These are phyloP conservation scores for Chinchilla lanigera DNA, from an alignment of 2,113 vertebrate species.

Conservation along the genomic window DNA sequence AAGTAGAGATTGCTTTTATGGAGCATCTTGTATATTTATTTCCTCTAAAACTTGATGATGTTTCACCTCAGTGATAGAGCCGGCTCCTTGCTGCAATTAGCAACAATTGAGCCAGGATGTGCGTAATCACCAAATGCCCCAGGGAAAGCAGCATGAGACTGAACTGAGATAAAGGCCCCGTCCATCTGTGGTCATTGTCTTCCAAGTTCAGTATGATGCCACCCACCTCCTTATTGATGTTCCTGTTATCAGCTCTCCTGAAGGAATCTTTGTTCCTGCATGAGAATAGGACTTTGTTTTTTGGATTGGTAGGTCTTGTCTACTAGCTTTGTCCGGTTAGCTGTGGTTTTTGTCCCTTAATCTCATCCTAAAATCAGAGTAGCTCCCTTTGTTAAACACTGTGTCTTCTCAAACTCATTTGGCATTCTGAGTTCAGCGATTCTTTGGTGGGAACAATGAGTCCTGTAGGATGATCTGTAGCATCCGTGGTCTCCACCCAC, in stretches of 20 bases:
- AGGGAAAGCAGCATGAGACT: background rate
- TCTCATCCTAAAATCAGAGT: background rate
- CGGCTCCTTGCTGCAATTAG: background rate
- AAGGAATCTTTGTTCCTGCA: background rate
- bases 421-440: background rate
- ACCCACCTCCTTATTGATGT: conserved; percentile 16
- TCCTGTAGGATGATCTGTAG: background rate
- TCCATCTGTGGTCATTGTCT: conserved; percentile 64
- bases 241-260: background rate
- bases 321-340: background rate
- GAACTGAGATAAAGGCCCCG: conserved; percentile 35
- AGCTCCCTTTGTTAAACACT: background rate
- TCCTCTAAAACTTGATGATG: conserved; percentile 65
- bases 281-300: background rate
- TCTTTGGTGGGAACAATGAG: background rate
- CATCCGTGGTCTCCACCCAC: background rate
- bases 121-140: conserved; percentile 27
- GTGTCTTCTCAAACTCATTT: background rate
- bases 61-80: conserved; percentile 60
- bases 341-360: background rate
- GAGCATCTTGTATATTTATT: conserved; percentile 70
- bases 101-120: background rate
- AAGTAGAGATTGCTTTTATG: conserved; percentile 59
- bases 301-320: background rate
- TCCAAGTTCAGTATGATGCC: conserved; percentile 58